Conservation (phyloP, 2,888 invertebrate species). For the Falcaria lacertinaria region DNA sequence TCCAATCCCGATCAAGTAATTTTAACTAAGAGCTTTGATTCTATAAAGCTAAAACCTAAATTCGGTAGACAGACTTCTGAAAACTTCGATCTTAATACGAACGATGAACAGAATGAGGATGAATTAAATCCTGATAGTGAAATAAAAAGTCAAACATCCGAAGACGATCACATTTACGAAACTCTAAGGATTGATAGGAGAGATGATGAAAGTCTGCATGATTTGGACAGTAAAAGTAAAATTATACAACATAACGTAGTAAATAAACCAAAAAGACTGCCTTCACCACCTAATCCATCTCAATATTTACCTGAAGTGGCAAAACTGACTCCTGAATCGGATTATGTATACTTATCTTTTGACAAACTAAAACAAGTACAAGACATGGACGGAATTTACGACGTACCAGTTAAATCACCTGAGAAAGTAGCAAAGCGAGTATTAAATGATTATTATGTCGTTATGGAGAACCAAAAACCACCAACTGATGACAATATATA, state of each 20-base stretch:
- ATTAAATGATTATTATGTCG: constrained; percentile 53
- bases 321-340: constrained; percentile 62
- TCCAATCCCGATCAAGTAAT: constrained; percentile 73
- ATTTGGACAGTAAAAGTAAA: constrained; percentile 52
- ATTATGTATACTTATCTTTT: constrained; percentile 73
- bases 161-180: constrained; percentile 81
- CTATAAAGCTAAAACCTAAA: constrained; percentile 54
- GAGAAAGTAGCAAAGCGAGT: constrained; percentile 40
- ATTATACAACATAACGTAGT: constrained; percentile 49
- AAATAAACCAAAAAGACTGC: constrained; percentile 50
- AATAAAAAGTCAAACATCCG: constrained; percentile 35
- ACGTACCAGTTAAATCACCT: constrained; percentile 61
- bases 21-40: constrained; percentile 52
- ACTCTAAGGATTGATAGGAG: constrained; percentile 72
- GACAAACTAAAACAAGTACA: constrained; percentile 52
- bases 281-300: constrained; percentile 47
- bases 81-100: constrained; percentile 37
- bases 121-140: constrained; percentile 30
- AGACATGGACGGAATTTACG: constrained; percentile 61
- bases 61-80: constrained; percentile 60
- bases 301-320: constrained; percentile 25
- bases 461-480: constrained; percentile 52
- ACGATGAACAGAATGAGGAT: constrained; percentile 28
- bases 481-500: constrained; percentile 53
- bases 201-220: constrained; percentile 45